Evolutionary conservation across 2,113 vertebrate genomes (phyloP).

Genomic region (Dolichotis patagonum): DNA sequence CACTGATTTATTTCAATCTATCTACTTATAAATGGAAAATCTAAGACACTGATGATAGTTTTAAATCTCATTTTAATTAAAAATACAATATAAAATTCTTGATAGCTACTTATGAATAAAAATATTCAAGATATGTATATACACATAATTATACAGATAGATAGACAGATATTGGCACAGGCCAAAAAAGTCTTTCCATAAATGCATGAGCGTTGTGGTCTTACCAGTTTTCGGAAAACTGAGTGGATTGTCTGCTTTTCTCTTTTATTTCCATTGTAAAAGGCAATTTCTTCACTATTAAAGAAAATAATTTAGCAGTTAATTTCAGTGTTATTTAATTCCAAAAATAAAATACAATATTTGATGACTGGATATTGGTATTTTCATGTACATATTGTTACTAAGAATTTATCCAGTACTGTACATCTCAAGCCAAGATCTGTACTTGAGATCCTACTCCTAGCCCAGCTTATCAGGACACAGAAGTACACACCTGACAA

Average conservation of each 20-base stretch:
- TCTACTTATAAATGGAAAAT: neutral
- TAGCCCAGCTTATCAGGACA: neutral
- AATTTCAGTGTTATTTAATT: conserved; percentile 33
- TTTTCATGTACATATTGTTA: neutral
- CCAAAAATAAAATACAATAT: conserved; percentile 32
- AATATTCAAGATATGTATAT: conserved; percentile 11
- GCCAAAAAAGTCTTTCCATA: neutral
- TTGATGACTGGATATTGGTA: neutral
- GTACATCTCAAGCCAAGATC: neutral
- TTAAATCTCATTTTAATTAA: conserved; percentile 36
- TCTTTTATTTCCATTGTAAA: conserved; percentile 96
- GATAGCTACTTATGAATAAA: conserved; percentile 27
- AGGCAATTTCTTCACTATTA: conserved; percentile 98
- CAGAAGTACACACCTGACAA: neutral
- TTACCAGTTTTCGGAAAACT: conserved; percentile 96
- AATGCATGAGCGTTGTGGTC: conserved; percentile 58
- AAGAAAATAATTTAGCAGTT: conserved; percentile 52
- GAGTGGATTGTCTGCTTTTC: conserved; percentile 96
- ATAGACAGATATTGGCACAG: neutral
- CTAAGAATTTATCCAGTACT: neutral
- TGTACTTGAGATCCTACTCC: neutral
- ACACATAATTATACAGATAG: neutral
- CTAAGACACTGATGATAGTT: neutral
- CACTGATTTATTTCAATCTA: conserved; percentile 37
- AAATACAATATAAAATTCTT: conserved; percentile 36